Conservation (phyloP, 2,888 invertebrate species). For the Cephus pygmeus region DNA sequence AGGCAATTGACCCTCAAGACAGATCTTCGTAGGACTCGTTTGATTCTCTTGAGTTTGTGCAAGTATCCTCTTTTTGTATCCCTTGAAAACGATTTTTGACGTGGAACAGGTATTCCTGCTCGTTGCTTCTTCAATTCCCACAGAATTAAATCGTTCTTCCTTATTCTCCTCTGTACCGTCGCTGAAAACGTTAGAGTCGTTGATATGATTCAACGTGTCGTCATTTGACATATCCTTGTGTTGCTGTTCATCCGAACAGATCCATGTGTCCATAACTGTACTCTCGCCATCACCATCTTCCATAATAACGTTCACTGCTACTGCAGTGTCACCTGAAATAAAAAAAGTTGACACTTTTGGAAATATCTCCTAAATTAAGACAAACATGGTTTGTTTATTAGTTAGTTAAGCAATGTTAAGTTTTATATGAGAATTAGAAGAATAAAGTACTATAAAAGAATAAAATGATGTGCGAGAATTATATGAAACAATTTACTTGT, state of each 20-base stretch:
- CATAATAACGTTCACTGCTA: conserved; percentile 53
- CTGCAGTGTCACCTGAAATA: conserved; percentile 38
- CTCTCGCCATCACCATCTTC: conserved; percentile 63
- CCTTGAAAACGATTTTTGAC: conserved; percentile 52
- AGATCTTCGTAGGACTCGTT: conserved; percentile 1
- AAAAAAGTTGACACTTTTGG: neutral
- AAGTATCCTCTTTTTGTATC: conserved; percentile 57
- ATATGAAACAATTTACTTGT: neutral
- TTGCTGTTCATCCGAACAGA: conserved; percentile 22
- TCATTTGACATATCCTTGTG: conserved; percentile 14
- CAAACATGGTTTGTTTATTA: neutral
- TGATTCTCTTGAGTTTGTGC: conserved; percentile 49
- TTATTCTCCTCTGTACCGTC: conserved; percentile 30
- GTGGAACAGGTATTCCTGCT: conserved; percentile 28
- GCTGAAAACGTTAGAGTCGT: conserved; percentile 20
- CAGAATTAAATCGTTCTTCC: conserved; percentile 35
- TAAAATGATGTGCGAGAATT: neutral
- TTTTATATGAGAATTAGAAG: neutral
- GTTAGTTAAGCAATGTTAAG: neutral
- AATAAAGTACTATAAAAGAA: neutral
- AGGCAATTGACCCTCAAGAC: neutral
- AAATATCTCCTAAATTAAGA: neutral
- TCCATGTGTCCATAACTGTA: conserved; percentile 52
- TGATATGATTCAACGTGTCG: conserved; percentile 28
- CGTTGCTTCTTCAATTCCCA: conserved; percentile 28